phyloP scores from a whole-genome alignment of 2,888 invertebrate genomes.

The Drosophila differens region DNA sequence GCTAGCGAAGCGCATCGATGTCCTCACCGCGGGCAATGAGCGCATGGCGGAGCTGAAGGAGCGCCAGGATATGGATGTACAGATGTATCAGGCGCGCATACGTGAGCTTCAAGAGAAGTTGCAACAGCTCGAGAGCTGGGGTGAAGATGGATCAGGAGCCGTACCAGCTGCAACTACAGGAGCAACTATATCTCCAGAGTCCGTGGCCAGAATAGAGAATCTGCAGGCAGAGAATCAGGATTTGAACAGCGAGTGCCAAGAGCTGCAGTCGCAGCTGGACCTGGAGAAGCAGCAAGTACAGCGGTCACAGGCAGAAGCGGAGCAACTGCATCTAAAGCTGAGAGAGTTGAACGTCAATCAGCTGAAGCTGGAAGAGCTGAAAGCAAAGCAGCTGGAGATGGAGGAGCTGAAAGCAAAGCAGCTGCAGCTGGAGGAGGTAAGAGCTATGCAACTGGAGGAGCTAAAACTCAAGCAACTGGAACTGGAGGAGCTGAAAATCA shows the following conservation, averaged over 20 bases:
- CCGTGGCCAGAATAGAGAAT: slow-evolving; percentile 84
- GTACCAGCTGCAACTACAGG: background rate
- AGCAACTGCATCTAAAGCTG: slow-evolving; percentile 18
- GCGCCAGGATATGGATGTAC: slow-evolving; percentile 91
- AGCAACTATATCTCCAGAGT: background rate
- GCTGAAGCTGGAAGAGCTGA: slow-evolving; percentile 77
- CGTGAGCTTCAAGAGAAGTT: slow-evolving; percentile 90
- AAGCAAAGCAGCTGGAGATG: slow-evolving; percentile 1
- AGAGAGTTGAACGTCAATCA: slow-evolving; percentile 81
- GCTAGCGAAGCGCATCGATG: slow-evolving; percentile 90
- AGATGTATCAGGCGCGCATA: slow-evolving; percentile 90
- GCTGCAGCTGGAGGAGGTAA: slow-evolving; percentile 9
- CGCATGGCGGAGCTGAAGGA: slow-evolving; percentile 92
- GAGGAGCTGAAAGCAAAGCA: slow-evolving; percentile 77
- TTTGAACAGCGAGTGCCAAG: slow-evolving; percentile 88
- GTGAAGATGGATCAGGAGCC: slow-evolving; percentile 35
- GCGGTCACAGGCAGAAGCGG: slow-evolving; percentile 23
- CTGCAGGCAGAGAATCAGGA: slow-evolving; percentile 87
- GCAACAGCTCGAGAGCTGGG: slow-evolving; percentile 86
- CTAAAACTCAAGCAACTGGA: slow-evolving; percentile 1
- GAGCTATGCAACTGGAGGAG: slow-evolving; percentile 21
- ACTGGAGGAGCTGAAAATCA: slow-evolving; percentile 29
- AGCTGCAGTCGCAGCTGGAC: slow-evolving; percentile 87
- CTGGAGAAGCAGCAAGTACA: slow-evolving; percentile 78
- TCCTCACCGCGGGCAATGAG: slow-evolving; percentile 91